A percentile compares a stretch with the other conserved stretches of the same genome.
Conservation (phyloP, 2,888 invertebrate genomes). For the Alloscopus bannaensis region DNA sequence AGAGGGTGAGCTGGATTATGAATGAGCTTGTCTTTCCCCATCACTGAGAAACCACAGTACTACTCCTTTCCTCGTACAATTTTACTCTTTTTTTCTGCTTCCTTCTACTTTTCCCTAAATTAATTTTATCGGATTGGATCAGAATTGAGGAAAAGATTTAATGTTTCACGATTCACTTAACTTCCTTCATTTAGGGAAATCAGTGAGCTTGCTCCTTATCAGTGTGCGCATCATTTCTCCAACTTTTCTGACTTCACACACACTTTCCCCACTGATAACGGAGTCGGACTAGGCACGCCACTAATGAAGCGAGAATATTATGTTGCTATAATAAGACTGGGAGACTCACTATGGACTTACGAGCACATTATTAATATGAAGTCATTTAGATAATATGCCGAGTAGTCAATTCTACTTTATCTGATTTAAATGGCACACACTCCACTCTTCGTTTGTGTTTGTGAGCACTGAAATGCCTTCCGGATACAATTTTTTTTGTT, state of each 20-base stretch:
- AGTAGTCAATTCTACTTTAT: not conserved
- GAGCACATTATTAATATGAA: conserved; percentile 13
- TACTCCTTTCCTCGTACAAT: conserved; percentile 4
- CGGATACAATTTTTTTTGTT: not conserved
- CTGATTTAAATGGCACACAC: conserved; percentile 17
- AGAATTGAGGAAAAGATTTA: conserved; percentile 30
- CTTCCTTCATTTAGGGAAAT: not conserved
- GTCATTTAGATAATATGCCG: conserved; percentile 25
- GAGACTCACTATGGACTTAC: not conserved
- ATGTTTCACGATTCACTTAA: conserved; percentile 37
- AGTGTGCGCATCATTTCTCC: not conserved
- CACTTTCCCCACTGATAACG: conserved; percentile 11
- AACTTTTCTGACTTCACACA: not conserved
- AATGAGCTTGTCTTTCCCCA: conserved; percentile 2
- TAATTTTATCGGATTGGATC: conserved; percentile 39
- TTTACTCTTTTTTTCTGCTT: conserved; percentile 17
- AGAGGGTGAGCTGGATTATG: not conserved
- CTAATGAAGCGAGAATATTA: not conserved
- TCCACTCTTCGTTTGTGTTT: not conserved
- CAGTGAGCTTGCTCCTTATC: not conserved
- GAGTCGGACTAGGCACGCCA: not conserved
- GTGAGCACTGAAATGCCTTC: not conserved
- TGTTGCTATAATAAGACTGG: not conserved
- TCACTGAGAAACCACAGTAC: too few relatives aligned
- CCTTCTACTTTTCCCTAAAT: conserved; percentile 13